Evolutionary conservation across 2,888 invertebrate genomes (phyloP).

Genomic region (Sminthurides aquaticus): DNA sequence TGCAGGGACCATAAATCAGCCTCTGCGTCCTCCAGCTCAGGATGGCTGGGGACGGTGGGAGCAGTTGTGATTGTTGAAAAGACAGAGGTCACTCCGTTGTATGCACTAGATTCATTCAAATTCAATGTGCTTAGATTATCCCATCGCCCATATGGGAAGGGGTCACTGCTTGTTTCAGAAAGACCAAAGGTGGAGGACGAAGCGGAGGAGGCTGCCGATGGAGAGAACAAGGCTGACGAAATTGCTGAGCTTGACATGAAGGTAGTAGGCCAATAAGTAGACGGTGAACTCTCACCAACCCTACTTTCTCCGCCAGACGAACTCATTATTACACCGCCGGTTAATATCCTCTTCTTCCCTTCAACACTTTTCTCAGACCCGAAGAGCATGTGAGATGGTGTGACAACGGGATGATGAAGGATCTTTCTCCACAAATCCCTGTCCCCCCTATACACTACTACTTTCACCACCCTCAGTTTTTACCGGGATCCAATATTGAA

Average conservation of each 20-base stretch:
- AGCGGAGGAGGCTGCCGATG: too few species aligned
- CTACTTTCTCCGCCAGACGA: slow-evolving; percentile 9
- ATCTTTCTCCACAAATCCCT: too few species aligned
- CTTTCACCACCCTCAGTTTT: too few species aligned
- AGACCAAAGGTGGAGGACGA: too few species aligned
- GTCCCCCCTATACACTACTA: too few species aligned
- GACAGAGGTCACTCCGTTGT: neutral
- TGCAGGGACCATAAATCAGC: slow-evolving; percentile 10
- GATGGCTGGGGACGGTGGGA: neutral
- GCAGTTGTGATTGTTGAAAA: neutral
- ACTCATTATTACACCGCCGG: slow-evolving; percentile 15
- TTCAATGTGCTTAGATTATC: slow-evolving; percentile 3
- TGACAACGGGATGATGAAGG: too few species aligned
- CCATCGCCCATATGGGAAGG: neutral
- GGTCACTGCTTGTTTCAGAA: neutral
- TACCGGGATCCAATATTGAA: too few species aligned
- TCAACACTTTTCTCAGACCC: too few species aligned
- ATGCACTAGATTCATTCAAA: too few species aligned
- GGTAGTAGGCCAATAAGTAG: slow-evolving; percentile 15
- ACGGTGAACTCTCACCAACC: slow-evolving; percentile 12
- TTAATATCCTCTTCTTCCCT: neutral
- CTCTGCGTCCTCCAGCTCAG: slow-evolving; percentile 1
- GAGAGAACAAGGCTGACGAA: neutral
- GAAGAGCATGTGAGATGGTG: too few species aligned
- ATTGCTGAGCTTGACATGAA: neutral